These are phyloP conservation scores for Encarsia formosa DNA, from an alignment of 2,888 invertebrate genomes.

Conservation along the genomic window DNA sequence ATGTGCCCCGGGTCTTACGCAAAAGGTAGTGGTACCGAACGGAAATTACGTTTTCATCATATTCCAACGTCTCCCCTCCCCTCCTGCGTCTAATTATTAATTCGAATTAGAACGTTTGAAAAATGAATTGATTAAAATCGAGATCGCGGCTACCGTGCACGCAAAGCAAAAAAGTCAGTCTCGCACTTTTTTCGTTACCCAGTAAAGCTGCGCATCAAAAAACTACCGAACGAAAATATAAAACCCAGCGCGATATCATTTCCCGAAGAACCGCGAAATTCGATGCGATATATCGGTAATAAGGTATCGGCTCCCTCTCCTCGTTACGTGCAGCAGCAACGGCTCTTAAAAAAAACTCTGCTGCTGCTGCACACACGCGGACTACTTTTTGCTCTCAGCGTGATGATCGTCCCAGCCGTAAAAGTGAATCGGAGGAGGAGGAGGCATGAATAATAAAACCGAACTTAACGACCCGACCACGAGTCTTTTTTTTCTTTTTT, in stretches of 20 bases:
- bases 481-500: background rate
- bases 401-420: constrained; percentile 14
- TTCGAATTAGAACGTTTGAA: too few relatives aligned
- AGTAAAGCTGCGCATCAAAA: constrained; percentile 5
- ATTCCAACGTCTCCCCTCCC: too few relatives aligned
- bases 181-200: background rate
- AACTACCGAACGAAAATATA: constrained; percentile 26
- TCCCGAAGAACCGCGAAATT: constrained; percentile 47
- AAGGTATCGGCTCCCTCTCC: constrained; percentile 34
- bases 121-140: too few relatives aligned
- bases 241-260: constrained; percentile 39
- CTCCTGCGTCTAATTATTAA: too few relatives aligned
- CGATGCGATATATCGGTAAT: constrained; percentile 42
- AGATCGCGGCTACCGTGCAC: too few relatives aligned
- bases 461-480: too few relatives aligned
- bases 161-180: too few relatives aligned
- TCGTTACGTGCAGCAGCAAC: constrained; percentile 22
- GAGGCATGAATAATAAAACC: constrained; percentile 2
- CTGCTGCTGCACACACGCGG: constrained; percentile 3
- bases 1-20: too few relatives aligned
- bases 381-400: constrained; percentile 23
- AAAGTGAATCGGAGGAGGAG: constrained; percentile 20
- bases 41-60: too few relatives aligned
- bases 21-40: too few relatives aligned
- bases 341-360: too few relatives aligned